phyloP scores from a whole-genome alignment of 2,113 vertebrate genomes.

The Willisornis vidua region DNA sequence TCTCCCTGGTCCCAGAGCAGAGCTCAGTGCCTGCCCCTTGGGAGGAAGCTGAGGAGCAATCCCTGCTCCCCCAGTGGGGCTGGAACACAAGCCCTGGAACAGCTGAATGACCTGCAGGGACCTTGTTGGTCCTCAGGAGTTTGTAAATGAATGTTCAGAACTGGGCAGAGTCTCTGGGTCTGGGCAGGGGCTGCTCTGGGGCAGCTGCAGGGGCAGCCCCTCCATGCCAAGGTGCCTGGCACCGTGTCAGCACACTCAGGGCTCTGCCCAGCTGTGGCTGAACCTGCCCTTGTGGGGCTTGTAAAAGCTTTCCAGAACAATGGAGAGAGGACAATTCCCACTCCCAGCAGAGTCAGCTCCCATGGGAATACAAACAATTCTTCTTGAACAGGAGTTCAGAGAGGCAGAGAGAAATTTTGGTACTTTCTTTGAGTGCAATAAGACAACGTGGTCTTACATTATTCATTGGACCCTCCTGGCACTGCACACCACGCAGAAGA shows the following conservation, averaged over 20 bases:
- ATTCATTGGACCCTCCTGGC: neutral
- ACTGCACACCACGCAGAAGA: neutral
- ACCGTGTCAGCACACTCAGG: neutral
- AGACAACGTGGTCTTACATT: neutral
- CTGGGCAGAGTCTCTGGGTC: neutral
- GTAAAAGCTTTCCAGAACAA: neutral
- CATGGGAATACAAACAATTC: rapidly evolving
- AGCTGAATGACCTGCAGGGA: neutral
- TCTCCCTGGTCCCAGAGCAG: neutral
- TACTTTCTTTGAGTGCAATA: neutral
- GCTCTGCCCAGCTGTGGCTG: neutral
- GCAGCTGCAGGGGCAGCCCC: neutral
- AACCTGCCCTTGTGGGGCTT: neutral
- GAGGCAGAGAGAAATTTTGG: neutral
- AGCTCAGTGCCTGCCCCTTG: neutral
- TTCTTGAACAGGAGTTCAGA: neutral
- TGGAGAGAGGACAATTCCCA: neutral
- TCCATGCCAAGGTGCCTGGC: neutral
- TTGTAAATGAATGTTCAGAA: neutral
- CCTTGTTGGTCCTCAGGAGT: neutral
- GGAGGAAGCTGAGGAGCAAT: neutral
- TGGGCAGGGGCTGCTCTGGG: neutral
- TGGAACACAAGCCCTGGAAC: neutral
- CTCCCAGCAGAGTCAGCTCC: neutral
- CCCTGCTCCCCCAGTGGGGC: rapidly evolving